These are phyloP conservation scores for Brachionus sp. DNA, from an alignment of 1,140 invertebrate species.

Conservation along the genomic window DNA sequence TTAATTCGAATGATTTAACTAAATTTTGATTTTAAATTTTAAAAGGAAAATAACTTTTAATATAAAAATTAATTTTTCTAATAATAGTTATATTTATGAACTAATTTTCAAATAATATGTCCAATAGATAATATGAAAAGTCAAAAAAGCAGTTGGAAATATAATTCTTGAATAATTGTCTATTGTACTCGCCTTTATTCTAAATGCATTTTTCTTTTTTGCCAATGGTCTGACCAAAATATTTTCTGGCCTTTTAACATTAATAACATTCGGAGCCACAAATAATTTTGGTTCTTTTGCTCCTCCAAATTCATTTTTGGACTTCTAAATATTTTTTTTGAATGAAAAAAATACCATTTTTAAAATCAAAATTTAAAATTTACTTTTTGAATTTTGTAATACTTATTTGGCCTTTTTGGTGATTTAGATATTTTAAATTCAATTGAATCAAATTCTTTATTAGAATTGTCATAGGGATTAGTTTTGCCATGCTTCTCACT, in stretches of 20 bases:
- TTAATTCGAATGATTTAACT: too few species aligned
- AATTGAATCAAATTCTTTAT: not conserved
- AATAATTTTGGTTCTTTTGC: not conserved
- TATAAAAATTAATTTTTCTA: too few species aligned
- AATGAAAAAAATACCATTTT: not conserved
- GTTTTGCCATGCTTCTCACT: not conserved
- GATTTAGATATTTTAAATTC: not conserved
- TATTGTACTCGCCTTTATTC: conserved; percentile 30
- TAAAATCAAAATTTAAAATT: not conserved
- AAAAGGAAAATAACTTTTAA: too few species aligned
- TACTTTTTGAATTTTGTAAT: not conserved
- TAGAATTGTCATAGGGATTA: not conserved
- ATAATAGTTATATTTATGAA: not conserved
- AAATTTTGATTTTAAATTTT: too few species aligned
- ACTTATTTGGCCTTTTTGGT: not conserved
- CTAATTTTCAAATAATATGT: conserved; percentile 46
- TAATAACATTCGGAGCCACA: not conserved
- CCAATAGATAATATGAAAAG: conserved; percentile 43
- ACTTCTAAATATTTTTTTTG: not conserved
- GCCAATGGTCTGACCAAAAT: not conserved
- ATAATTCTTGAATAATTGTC: conserved; percentile 42
- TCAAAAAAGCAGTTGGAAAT: conserved; percentile 15
- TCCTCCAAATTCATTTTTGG: not conserved
- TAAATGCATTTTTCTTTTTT: not conserved
- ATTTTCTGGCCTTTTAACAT: not conserved